Conservation (phyloP, 1,140 invertebrate species). For the Aleiodes sp. region DNA sequence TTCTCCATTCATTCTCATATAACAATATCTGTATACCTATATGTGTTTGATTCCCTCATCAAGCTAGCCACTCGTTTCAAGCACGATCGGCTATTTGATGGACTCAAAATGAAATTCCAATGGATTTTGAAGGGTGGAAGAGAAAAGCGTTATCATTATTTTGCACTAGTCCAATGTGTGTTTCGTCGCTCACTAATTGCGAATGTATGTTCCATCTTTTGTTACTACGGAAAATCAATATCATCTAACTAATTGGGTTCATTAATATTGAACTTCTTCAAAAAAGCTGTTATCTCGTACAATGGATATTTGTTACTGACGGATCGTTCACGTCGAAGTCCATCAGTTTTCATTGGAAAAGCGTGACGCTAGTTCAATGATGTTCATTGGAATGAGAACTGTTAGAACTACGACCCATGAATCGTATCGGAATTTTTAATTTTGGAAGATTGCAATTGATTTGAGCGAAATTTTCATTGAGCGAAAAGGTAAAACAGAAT, state of each 20-base stretch:
- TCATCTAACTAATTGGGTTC: constrained; percentile 3
- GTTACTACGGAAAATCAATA: background rate
- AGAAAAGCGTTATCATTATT: constrained; percentile 12
- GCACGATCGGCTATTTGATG: constrained; percentile 19
- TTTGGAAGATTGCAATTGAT: no score
- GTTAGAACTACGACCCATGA: no score
- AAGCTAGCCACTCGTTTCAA: constrained; percentile 3
- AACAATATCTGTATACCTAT: no score
- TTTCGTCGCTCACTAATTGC: constrained; percentile 31
- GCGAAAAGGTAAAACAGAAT: no score
- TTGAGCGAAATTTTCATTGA: no score
- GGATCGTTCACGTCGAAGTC: background rate
- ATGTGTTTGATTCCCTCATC: background rate
- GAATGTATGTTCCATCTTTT: background rate
- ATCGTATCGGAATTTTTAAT: no score
- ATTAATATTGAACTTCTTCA: constrained; percentile 1
- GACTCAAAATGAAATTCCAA: constrained; percentile 33
- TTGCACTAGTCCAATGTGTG: constrained; percentile 14
- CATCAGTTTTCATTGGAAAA: background rate
- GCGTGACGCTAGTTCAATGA: background rate
- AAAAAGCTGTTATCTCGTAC: background rate
- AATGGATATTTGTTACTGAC: no score
- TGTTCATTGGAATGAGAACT: no score
- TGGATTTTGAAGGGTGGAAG: background rate
- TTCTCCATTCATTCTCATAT: background rate